These are phyloP conservation scores for Hoplodrina blanda DNA, from an alignment of 2,888 invertebrate genomes.

Conservation along the genomic window DNA sequence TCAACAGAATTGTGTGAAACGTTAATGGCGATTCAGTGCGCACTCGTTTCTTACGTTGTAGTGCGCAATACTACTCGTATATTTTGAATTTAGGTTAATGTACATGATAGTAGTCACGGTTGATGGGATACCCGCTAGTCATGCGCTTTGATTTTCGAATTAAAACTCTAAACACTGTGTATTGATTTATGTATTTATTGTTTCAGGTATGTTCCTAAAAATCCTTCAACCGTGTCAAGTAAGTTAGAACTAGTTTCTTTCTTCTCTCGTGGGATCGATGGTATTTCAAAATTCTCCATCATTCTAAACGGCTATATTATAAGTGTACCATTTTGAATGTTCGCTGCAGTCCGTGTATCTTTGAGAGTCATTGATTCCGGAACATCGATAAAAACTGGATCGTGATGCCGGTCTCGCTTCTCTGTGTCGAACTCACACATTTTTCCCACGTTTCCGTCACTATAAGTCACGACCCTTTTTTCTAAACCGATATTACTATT, in stretches of 20 bases:
- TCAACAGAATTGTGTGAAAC: slow-evolving; percentile 82
- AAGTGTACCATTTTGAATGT: slow-evolving; percentile 46
- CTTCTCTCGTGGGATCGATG: slow-evolving; percentile 54
- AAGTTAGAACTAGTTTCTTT: slow-evolving; percentile 44
- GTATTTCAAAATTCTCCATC: slow-evolving; percentile 30
- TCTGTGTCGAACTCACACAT: slow-evolving; percentile 72
- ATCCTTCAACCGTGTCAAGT: slow-evolving; percentile 48
- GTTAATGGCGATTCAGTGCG: slow-evolving; percentile 76
- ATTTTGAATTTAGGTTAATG: slow-evolving; percentile 86
- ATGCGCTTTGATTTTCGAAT: slow-evolving; percentile 55
- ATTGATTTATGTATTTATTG: slow-evolving; percentile 69
- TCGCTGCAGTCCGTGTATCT: slow-evolving; percentile 45
- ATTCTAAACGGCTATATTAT: slow-evolving; percentile 41
- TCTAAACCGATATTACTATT: slow-evolving; percentile 57
- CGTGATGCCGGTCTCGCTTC: slow-evolving; percentile 71
- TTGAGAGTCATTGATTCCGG: slow-evolving; percentile 64
- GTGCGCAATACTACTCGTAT: slow-evolving; percentile 80
- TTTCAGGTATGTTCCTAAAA: slow-evolving; percentile 75
- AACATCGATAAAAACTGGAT: slow-evolving; percentile 78
- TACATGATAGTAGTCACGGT: slow-evolving; percentile 74
- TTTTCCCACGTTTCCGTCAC: slow-evolving; percentile 81
- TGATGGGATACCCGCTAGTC: slow-evolving; percentile 62
- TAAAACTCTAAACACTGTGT: slow-evolving; percentile 55
- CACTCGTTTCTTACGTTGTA: slow-evolving; percentile 80
- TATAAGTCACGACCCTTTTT: slow-evolving; percentile 75